Conservation (phyloP, 2,797 vertebrate species). For the Melanitta fusca region DNA sequence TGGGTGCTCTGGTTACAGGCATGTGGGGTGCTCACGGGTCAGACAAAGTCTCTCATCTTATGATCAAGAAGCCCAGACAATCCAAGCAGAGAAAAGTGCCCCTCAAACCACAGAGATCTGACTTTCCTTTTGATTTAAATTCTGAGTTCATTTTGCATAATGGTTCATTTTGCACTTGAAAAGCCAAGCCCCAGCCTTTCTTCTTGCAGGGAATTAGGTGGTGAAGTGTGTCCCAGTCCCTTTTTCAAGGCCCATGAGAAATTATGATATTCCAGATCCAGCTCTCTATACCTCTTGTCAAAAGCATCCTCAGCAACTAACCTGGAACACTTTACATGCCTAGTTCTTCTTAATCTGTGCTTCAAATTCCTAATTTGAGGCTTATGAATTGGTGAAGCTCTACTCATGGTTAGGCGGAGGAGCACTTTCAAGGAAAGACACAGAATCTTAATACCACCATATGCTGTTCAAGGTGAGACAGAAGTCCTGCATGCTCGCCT, state of each 20-base stretch:
- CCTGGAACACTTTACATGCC: neutral
- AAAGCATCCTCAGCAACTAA: neutral
- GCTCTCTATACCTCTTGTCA: neutral
- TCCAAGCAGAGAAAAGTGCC: neutral
- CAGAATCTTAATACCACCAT: neutral
- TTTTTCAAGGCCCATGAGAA: neutral
- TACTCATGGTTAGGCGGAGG: accelerated
- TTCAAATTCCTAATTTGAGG: neutral
- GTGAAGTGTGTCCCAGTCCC: neutral
- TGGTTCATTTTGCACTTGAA: slow-evolving; percentile 13
- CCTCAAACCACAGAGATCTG: neutral
- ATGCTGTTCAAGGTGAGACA: neutral
- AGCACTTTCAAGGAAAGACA: neutral
- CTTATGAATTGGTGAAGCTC: neutral
- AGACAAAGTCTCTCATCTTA: slow-evolving; percentile 4
- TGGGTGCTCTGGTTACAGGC: neutral
- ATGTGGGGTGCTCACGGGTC: neutral
- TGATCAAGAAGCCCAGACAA: neutral
- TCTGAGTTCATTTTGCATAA: neutral
- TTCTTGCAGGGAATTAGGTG: slow-evolving; percentile 37
- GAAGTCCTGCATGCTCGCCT: neutral
- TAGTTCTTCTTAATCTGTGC: neutral
- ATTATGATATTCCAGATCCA: neutral
- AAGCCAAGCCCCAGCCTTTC: slow-evolving; percentile 6
- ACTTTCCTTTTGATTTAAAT: slow-evolving; percentile 29